Evolutionary conservation across 2,888 invertebrate genomes (phyloP), one percentile per base, ranked within the genome.

Genomic region (Parthenolecanium corni): DNA sequence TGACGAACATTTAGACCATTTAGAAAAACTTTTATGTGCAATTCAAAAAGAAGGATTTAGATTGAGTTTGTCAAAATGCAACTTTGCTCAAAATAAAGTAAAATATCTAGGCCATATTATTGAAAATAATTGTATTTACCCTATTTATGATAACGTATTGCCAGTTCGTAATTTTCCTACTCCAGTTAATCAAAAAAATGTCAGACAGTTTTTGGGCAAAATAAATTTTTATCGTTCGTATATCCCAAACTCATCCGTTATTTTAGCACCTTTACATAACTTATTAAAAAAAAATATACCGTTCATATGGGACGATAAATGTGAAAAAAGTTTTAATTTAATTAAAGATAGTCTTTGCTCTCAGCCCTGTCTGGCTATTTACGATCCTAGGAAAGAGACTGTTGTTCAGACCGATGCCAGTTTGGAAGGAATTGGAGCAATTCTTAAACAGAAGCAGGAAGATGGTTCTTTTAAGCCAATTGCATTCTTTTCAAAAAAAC

Each of bases 401-500:
- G 57, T 63, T 23, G 67, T 67, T 40, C 66, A 63, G 40, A 67
- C 68, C 51, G 66, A 68, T 67, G 68, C 66, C 16, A 58, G 56
- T 49, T 52, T 66, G 18, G 42, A 67, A 58, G 69, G 69, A 18
- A 24, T 69, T n/a, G 68, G 67, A 9, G 68, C 67, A 63, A 64
- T 66, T 36, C 56, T 68, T 23, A 69, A 69, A 66, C 68, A 69
- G 49, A 47, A 49, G 56, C 66, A 69, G 52, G 1, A n/a, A 52
- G 64, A 67, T 65, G 64, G 62, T 20, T 23, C 62, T 58, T 62
- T 47, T 67, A 64, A 58, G 42, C 42, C 67, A 24, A 67, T 67
- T 52, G 68, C 68, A 12, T 68, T 64, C 52, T 68, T 67, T 56
- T 68, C 68, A 61, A 67, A 68, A 65, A 70, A 69, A 66, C 54